Percentiles rank a stretch among this genome's conserved stretches.
phyloP scores from a whole-genome alignment of 2,113 vertebrate species.

The Hippocampus mohnikei region DNA sequence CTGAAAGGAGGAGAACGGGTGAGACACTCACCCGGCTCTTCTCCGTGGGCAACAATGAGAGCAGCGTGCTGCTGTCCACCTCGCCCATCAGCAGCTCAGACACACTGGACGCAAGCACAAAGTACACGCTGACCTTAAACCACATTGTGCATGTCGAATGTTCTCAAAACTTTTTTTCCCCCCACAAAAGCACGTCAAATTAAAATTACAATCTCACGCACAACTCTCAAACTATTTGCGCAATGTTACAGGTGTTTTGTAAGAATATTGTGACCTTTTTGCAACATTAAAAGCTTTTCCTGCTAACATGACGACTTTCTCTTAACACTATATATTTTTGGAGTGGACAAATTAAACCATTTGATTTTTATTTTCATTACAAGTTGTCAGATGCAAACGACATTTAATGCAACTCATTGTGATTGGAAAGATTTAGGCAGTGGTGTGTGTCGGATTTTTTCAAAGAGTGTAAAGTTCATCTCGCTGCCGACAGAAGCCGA shows the following conservation, averaged over 20 bases:
- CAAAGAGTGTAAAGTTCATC: background rate
- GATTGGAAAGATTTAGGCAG: no score
- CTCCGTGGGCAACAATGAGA: constrained; percentile 86
- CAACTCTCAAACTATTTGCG: no score
- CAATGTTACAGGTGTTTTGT: background rate
- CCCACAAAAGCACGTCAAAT: background rate
- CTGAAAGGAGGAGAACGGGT: background rate
- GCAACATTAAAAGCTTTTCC: background rate
- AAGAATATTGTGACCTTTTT: background rate
- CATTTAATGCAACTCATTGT: background rate
- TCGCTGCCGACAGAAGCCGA: constrained; percentile 19
- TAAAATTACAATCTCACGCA: no score
- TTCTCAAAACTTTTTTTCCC: background rate
- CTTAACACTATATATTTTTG: no score
- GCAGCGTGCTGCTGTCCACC: constrained; percentile 90
- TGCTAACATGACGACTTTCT: no score
- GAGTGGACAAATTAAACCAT: no score
- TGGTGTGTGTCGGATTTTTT: background rate
- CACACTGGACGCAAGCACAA: constrained; percentile 69
- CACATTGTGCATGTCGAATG: background rate
- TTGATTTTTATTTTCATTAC: no score
- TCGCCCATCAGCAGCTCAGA: constrained; percentile 96
- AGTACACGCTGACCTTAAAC: background rate
- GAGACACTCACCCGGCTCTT: constrained; percentile 82
- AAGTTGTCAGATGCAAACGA: background rate